phyloP scores from a whole-genome alignment of 1,140 invertebrate species.

The Metopolophium dirhodum region DNA sequence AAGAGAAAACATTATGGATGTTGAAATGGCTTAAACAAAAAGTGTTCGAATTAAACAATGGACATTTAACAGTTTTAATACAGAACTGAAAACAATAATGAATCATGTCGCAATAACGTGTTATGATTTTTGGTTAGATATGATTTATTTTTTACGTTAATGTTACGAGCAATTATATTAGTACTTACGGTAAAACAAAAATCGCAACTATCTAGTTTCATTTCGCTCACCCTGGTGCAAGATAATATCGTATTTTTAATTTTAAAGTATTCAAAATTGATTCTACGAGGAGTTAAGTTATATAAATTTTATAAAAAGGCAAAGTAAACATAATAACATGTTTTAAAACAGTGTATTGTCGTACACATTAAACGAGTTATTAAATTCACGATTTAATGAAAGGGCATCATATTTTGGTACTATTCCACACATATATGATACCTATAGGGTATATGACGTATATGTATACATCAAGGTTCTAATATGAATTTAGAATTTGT shows the following conservation, averaged over 20 bases:
- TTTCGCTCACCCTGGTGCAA: not conserved
- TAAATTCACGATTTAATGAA: not conserved
- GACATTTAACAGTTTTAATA: not conserved
- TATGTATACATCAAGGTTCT: no score
- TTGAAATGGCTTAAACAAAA: not conserved
- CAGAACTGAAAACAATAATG: not conserved
- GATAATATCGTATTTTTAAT: not conserved
- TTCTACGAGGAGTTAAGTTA: not conserved
- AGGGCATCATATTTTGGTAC: no score
- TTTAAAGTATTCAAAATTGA: not conserved
- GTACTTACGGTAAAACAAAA: not conserved
- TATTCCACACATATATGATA: no score
- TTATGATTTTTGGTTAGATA: not conserved
- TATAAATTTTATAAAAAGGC: not conserved
- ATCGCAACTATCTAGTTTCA: not conserved
- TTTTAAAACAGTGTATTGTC: not conserved
- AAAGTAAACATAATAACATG: not conserved
- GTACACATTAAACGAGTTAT: not conserved
- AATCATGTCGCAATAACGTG: not conserved
- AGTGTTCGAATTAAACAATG: not conserved
- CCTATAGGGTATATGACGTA: no score
- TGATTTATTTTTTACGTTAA: not conserved
- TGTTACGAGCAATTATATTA: no score
- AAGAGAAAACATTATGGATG: not conserved
- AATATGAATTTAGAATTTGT: no score